Evolutionary conservation across 2,888 invertebrate species (phyloP), one percentile per base, ranked within the genome.

Genomic region (Sepioteuthis lessoniana): DNA sequence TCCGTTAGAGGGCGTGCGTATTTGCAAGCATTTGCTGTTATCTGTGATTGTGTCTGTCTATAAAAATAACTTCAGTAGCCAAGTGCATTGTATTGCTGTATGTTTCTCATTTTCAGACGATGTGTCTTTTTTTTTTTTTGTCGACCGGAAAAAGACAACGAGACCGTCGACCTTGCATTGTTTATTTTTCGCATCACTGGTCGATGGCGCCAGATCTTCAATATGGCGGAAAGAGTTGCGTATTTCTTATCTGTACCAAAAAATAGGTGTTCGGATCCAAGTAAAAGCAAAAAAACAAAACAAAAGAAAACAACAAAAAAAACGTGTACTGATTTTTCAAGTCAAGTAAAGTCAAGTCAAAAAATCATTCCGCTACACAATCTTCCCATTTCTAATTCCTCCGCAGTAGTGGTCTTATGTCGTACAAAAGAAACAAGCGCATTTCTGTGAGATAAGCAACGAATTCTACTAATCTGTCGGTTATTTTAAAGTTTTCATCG

Each of bases 1-100:
- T 76, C n/a, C n/a, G 76, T 35, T 76, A 76, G 76, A 76, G n/a
- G 76, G 76, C 76, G 76, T 76, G 76, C 76, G n/a, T 35, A n/a
- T 76, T 35, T 76, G 76, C n/a, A 76, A 76, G 25, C 55, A 55
- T 55, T 55, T 55, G 55, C 25, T 55, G 25, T 25, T 47, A 47
- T 47, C 47, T 47, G 21, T 55, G 25, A 25, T 21, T 55, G 55
- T 25, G 55, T 55, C 25, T 25, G 55, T 25, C 55, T 55, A 55
- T 55, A 55, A 55, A 55, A 25, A 55, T 28, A 55, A 25, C 21
- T 25, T 55, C 25, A 55, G 55, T 21, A 76, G 76, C 76, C 76
- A 35, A 76, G 76, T 35, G 35, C 13, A 76, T 76, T 35, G 76
- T 21, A 25, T 76, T 13, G 2, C 76, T 8, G 28, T 76, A 1